phyloP scores from a whole-genome alignment of 2,888 invertebrate species.

The Eumacrocentrus americanus region DNA sequence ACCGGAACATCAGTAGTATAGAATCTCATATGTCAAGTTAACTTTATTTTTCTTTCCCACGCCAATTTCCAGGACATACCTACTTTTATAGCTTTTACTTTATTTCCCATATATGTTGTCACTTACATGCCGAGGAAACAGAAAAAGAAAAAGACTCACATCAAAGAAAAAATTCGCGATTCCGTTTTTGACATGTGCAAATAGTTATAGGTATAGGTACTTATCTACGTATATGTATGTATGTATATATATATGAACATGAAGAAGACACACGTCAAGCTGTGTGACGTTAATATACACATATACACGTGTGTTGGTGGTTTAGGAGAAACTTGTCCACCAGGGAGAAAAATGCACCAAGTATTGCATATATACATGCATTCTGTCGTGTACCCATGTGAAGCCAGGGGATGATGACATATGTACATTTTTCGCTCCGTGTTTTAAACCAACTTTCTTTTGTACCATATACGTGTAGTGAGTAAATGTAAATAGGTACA shows the following conservation, averaged over 20 bases:
- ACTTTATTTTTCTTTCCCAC: background rate
- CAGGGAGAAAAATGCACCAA: constrained; percentile 5
- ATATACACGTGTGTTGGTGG: constrained; percentile 11
- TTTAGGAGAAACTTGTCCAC: constrained; percentile 15
- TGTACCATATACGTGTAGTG: background rate
- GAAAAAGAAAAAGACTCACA: background rate
- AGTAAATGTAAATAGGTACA: background rate
- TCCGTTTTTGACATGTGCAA: constrained; percentile 10
- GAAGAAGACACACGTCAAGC: background rate
- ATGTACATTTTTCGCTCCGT: constrained; percentile 4
- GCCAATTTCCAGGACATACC: background rate
- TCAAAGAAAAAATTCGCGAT: constrained; percentile 29
- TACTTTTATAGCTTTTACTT: background rate
- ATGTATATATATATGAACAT: background rate
- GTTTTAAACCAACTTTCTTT: constrained; percentile 13
- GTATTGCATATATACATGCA: background rate
- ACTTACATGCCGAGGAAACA: background rate
- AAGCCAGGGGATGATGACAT: constrained; percentile 10
- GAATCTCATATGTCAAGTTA: background rate
- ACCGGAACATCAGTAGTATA: too few relatives aligned
- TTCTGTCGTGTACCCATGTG: constrained; percentile 1
- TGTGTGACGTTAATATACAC: background rate
- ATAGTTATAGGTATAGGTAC: background rate
- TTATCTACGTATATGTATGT: background rate
- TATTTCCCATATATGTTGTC: background rate